Evolutionary conservation across 2,888 invertebrate genomes (phyloP), one percentile per base, ranked within the genome.

Genomic region (Clostera curtula): DNA sequence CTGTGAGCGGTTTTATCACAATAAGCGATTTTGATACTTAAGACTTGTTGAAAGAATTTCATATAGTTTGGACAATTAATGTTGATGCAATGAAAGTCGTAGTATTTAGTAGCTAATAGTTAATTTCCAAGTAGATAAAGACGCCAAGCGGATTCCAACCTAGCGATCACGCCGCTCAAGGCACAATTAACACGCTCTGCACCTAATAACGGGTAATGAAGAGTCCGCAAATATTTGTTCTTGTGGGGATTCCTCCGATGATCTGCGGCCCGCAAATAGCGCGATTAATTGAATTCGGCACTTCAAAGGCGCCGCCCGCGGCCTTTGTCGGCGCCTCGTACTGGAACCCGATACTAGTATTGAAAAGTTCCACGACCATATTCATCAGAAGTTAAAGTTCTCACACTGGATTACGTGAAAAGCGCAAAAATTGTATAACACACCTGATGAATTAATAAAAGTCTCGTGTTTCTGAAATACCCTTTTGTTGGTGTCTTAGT

Each of bases 211-310:
- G 65, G 71, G 62, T 77, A 76, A 82, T 79, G 76, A 76, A 76
- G 64, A 58, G 60, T 64, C 60, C 29, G 65, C 69, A 75, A 80
- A 76, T 83, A 82, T 79, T 83, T 82, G 83, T 80, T 83, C 68
- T 83, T 80, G 75, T 60, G 54, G 61, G 67, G 70, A 74, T 74
- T 71, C 68, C 65, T 65, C 53, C 70, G 61, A 65, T 63, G 64
- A 64, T 59, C 62, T 65, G 55, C 59, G 60, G 52, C 53, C 61
- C 58, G 72, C 77, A 77, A 80, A 80, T 77, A 79, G 64, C 75
- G 73, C 79, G 74, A 82, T 82, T 83, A 82, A 83, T 83, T 80
- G 77, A 80, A 79, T 82, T 82, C 79, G 82, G 80, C 74, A 65
- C 60, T 59, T 76, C 74, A 83, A 82, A 79, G 68, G 53, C 49